These are phyloP conservation scores for Microctonus hyperodae DNA, from an alignment of 2,888 invertebrate species.

Conservation along the genomic window DNA sequence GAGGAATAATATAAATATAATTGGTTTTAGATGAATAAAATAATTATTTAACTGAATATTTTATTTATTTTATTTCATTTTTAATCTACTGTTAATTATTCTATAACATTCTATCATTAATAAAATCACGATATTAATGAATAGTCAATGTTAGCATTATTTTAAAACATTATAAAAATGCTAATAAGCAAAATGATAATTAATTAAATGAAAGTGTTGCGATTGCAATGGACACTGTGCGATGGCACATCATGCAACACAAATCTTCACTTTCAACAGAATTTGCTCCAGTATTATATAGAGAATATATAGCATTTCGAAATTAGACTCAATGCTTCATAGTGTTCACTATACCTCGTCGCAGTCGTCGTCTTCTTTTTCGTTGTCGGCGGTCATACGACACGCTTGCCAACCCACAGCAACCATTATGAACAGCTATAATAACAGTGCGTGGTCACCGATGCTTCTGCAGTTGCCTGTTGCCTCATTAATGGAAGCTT, in stretches of 20 bases:
- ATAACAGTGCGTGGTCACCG: conserved; percentile 48
- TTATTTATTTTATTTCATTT: no score
- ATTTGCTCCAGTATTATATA: conserved; percentile 17
- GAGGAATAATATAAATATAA: no score
- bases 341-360: conserved; percentile 44
- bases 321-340: conserved; percentile 56
- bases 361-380: conserved; percentile 9
- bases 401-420: conserved; percentile 48
- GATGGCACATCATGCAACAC: neutral
- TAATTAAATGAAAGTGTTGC: neutral
- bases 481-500: conserved; percentile 60
- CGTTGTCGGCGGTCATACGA: conserved; percentile 27
- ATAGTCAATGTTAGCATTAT: no score
- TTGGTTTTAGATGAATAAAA: no score
- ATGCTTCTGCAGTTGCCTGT: conserved; percentile 37
- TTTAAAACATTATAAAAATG: no score
- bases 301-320: conserved; percentile 40
- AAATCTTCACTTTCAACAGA: neutral
- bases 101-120: no score
- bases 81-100: no score
- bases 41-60: no score
- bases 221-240: neutral
- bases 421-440: conserved; percentile 58
- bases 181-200: no score
- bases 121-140: neutral